These are phyloP conservation scores for Hexactinellida sp. DNA, from an alignment of 37 sponge, comb jelly and placozoan species.

Conservation along the genomic window DNA sequence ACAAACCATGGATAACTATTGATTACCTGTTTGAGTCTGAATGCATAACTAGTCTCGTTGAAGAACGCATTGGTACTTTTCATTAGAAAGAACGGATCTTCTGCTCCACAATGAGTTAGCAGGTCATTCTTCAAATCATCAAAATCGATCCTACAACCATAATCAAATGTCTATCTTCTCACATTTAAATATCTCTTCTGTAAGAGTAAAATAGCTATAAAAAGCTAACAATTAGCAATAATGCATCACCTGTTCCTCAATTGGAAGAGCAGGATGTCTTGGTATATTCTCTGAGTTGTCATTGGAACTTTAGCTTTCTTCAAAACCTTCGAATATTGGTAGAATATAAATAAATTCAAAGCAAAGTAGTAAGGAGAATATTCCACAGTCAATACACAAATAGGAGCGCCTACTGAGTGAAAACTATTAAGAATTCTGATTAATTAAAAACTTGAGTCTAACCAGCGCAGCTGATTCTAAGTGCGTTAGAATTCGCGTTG, in stretches of 20 bases:
- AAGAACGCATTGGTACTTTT: not conserved
- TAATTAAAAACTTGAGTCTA: no score
- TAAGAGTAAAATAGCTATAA: not conserved
- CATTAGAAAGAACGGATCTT: slow-evolving; percentile 11
- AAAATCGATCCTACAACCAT: not conserved
- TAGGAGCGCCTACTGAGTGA: no score
- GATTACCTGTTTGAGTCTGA: slow-evolving; percentile 11
- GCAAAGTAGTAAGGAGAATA: no score
- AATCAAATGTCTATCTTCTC: no score
- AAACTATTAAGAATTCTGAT: no score
- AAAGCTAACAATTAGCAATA: not conserved
- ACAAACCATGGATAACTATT: no score
- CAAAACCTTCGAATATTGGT: not conserved
- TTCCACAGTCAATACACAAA: no score
- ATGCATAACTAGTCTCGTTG: not conserved
- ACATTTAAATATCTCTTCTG: no score
- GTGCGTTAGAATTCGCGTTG: not conserved
- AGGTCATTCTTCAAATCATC: slow-evolving; percentile 13
- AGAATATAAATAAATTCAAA: no score
- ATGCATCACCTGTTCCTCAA: not conserved
- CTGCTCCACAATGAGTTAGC: not conserved
- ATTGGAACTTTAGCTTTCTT: slow-evolving; percentile 11
- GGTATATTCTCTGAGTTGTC: slow-evolving; percentile 2
- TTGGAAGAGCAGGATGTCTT: not conserved
- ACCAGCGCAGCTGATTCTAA: not conserved